Conservation (phyloP, 23 tunicate genomes). For the Botrylloides violaceus region DNA sequence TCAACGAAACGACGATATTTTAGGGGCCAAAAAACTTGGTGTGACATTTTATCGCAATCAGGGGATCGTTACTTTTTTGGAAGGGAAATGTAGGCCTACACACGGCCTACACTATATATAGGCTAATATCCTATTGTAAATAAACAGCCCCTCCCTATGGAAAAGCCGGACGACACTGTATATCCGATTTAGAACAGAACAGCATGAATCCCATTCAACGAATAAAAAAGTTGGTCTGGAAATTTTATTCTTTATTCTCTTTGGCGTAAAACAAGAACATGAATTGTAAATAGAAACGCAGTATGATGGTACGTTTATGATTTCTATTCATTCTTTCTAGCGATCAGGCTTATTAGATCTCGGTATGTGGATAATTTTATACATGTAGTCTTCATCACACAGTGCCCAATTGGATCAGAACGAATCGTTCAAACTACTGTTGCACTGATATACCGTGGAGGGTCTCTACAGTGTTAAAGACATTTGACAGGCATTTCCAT, state of each 20-base stretch:
- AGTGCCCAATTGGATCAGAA: not conserved
- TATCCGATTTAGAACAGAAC: too few relatives aligned
- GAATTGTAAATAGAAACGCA: not conserved
- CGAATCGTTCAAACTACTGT: not conserved
- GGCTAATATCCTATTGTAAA: too few relatives aligned
- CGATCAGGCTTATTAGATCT: not conserved
- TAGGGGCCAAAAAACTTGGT: too few relatives aligned
- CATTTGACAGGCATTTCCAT: not conserved
- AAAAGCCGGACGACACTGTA: too few relatives aligned
- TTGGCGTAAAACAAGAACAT: not conserved
- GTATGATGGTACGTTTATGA: not conserved
- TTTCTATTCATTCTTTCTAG: not conserved
- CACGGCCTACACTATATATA: too few relatives aligned
- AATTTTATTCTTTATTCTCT: not conserved
- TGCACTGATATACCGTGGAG: not conserved
- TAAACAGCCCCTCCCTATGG: too few relatives aligned
- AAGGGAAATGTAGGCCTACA: too few relatives aligned
- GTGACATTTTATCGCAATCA: too few relatives aligned
- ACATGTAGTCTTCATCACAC: not conserved
- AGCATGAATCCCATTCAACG: too few relatives aligned
- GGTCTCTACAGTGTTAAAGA: not conserved
- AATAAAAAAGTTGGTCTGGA: too few relatives aligned
- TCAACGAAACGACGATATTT: too few relatives aligned
- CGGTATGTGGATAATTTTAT: not conserved
- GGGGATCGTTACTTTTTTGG: too few relatives aligned